Conservation (phyloP, 2,888 invertebrate species). For the Acleris laterana region DNA sequence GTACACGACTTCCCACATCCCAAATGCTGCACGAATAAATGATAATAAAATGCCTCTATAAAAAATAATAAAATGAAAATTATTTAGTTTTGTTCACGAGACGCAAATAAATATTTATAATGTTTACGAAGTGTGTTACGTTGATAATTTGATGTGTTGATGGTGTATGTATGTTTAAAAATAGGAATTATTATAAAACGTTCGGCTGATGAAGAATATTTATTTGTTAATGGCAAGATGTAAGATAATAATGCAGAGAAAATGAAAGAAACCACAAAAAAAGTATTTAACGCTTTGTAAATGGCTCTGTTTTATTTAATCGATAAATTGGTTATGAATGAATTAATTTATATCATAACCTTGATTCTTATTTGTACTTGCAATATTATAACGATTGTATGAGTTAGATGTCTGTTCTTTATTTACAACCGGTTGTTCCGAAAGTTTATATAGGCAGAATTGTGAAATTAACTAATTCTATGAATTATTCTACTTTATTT, state of each 20-base stretch:
- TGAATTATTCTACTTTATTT: not conserved
- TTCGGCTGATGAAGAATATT: conserved; percentile 51
- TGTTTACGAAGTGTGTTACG: conserved; percentile 37
- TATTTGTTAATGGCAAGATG: conserved; percentile 54
- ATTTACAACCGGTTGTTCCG: conserved; percentile 5
- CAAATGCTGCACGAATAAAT: conserved; percentile 16
- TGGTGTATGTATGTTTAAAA: conserved; percentile 50
- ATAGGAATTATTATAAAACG: conserved; percentile 47
- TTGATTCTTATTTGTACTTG: conserved; percentile 3
- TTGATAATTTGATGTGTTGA: conserved; percentile 51
- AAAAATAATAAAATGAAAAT: not conserved
- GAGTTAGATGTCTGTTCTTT: conserved; percentile 9
- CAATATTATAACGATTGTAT: conserved; percentile 15
- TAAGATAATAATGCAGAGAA: conserved; percentile 44
- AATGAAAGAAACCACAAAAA: conserved; percentile 51
- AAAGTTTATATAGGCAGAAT: not conserved
- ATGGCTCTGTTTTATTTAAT: conserved; percentile 39
- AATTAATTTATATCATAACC: conserved; percentile 29
- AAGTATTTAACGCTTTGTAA: conserved; percentile 54
- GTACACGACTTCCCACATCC: not conserved
- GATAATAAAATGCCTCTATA: not conserved
- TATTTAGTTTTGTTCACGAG: conserved; percentile 26
- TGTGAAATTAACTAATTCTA: too few species aligned
- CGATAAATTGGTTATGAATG: conserved; percentile 51
- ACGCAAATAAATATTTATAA: conserved; percentile 32